phyloP scores from a whole-genome alignment of 2,888 invertebrate species.

The Mesopsocus fuscifrons region DNA sequence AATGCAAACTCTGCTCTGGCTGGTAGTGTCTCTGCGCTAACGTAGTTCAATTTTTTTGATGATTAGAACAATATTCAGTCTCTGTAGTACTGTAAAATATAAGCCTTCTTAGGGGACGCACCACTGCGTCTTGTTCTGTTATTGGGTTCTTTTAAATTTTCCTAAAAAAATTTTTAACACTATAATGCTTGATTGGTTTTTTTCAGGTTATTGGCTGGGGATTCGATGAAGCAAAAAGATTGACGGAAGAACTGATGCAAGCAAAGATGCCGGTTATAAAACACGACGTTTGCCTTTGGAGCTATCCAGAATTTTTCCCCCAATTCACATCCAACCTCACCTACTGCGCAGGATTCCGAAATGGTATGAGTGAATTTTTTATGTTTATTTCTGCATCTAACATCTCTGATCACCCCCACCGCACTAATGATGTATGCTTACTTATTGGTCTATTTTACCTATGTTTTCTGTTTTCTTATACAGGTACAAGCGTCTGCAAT shows the following conservation, averaged over 20 bases:
- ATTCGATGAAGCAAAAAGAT: constrained; percentile 29
- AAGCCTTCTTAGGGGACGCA: no score
- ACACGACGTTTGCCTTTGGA: constrained; percentile 18
- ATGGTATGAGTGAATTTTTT: constrained; percentile 14
- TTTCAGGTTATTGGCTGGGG: constrained; percentile 29
- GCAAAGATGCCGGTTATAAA: constrained; percentile 16
- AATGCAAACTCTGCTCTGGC: no score
- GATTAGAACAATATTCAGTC: no score
- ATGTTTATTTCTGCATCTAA: no score
- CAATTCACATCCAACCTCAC: constrained; percentile 16
- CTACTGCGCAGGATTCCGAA: constrained; percentile 17
- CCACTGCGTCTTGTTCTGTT: no score
- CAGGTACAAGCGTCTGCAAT: constrained; percentile 21
- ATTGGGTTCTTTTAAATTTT: not conserved
- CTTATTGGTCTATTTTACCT: not conserved
- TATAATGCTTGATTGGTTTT: no score
- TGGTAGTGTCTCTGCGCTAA: no score
- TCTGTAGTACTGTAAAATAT: no score
- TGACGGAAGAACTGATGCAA: constrained; percentile 15
- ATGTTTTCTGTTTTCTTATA: not conserved
- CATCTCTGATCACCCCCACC: no score
- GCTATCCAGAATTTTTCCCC: constrained; percentile 16
- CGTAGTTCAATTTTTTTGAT: no score
- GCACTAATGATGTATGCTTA: no score
- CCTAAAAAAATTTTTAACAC: constrained; percentile 6